Evolutionary conservation across 2,797 vertebrate species (phyloP), one percentile per base, ranked within the genome.

Genomic region (Buceros bicornis): DNA sequence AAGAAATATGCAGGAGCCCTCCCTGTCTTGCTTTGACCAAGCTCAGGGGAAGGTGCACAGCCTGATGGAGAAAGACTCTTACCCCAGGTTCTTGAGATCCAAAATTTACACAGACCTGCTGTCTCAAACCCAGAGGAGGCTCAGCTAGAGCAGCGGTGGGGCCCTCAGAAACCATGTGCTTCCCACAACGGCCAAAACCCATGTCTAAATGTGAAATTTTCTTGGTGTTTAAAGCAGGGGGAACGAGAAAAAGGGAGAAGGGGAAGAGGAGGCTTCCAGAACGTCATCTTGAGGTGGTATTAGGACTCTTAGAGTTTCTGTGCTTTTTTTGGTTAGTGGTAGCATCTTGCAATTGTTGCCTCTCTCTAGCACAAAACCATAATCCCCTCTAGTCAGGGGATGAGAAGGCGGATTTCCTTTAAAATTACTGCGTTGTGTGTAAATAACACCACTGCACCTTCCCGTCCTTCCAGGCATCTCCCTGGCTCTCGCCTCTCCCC

Each of bases 11-110:
- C 98, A 98, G 88, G 99, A 99, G 65, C 99, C 99, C 2, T 98
- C 98, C 45, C 97, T 98, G 37, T 98, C 98, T 90, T 99, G 99
- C 97, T 99, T 99, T 94, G 98, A 99, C 56, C 99, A 99, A 95
- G 98, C 99, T 61, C 99, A 99, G 92, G 98, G 98, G 64, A 99
- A 99, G 97, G 98, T 99, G 83, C 98, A 99, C 98, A 99, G 99
- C 97, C 99, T 99, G 93, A 99, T 99, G 99, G 99, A 99, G 98
- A 99, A 99, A 96, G 99, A 99, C 98, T 99, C 99, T 64, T 99
- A 99, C 87, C 99, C 99, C 81, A 98, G 99, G 87, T 99, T 99
- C 98, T 98, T 99, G 97, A 98, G 99, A 97, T 99, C 99, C 92
- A 99, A 99, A 97, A 98, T 99, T 98, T 99, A 99, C 98, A 99